Evolutionary conservation across 2,797 vertebrate species (phyloP).

Genomic region (Sphenopsis melanotis): DNA sequence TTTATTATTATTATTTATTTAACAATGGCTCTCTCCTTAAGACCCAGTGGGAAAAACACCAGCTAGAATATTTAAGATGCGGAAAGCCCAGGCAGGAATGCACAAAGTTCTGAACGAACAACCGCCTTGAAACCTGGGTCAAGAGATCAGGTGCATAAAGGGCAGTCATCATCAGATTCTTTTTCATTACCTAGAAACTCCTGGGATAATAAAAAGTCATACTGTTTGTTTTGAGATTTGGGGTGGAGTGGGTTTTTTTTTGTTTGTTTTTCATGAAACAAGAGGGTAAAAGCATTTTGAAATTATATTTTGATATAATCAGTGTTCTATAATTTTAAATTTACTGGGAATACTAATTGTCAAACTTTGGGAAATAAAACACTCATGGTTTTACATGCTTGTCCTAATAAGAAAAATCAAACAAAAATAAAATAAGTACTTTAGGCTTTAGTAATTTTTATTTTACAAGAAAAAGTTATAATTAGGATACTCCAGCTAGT

Average conservation of each 20-base stretch:
- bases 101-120: conserved; percentile 61
- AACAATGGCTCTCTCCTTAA: conserved; percentile 13
- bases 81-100: background rate
- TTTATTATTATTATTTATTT: background rate
- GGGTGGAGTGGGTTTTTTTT: background rate
- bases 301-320: background rate
- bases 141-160: conserved; percentile 68
- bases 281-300: background rate
- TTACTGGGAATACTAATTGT: background rate
- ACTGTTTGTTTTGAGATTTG: background rate
- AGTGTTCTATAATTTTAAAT: background rate
- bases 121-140: conserved; percentile 60
- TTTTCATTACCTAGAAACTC: conserved; percentile 45
- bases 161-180: conserved; percentile 54
- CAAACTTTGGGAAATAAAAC: background rate
- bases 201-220: conserved; percentile 40
- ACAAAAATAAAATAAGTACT: background rate
- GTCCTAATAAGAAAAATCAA: background rate
- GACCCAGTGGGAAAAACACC: conserved; percentile 6
- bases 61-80: conserved; percentile 52
- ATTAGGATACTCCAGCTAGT: background rate
- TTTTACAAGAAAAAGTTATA: background rate
- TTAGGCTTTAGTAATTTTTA: background rate
- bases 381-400: background rate
- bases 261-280: background rate